Conservation (phyloP, 2,888 invertebrate species). For the Tachina fera region DNA sequence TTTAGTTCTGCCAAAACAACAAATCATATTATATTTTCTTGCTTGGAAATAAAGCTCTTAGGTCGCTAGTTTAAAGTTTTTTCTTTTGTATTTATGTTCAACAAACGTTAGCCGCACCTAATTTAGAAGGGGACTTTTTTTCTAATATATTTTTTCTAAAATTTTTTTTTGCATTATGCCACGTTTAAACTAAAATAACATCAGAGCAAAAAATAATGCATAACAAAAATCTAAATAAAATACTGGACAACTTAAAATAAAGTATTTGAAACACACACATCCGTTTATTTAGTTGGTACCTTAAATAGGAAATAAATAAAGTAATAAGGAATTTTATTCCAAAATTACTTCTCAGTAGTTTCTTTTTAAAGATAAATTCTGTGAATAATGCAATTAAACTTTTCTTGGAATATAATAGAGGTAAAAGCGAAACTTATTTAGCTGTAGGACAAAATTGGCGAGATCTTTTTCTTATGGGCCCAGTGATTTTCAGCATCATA, state of each 20-base stretch:
- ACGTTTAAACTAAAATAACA: constrained; percentile 5
- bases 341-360: too few species aligned
- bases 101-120: constrained; percentile 61
- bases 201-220: neutral
- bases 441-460: too few species aligned
- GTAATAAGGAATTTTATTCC: too few species aligned
- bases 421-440: too few species aligned
- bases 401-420: too few species aligned
- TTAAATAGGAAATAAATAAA: neutral
- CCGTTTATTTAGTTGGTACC: neutral
- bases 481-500: too few species aligned
- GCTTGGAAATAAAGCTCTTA: constrained; percentile 8
- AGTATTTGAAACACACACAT: neutral
- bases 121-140: constrained; percentile 69
- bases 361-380: too few species aligned
- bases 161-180: neutral
- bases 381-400: too few species aligned
- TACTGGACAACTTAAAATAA: constrained; percentile 3
- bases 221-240: neutral
- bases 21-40: constrained; percentile 15
- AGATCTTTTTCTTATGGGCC: too few species aligned
- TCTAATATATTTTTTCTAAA: constrained; percentile 17
- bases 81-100: neutral
- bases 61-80: constrained; percentile 2
- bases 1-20: constrained; percentile 18